Evolutionary conservation across 2,888 invertebrate species (phyloP).

Genomic region (Chrysodeixis includens): DNA sequence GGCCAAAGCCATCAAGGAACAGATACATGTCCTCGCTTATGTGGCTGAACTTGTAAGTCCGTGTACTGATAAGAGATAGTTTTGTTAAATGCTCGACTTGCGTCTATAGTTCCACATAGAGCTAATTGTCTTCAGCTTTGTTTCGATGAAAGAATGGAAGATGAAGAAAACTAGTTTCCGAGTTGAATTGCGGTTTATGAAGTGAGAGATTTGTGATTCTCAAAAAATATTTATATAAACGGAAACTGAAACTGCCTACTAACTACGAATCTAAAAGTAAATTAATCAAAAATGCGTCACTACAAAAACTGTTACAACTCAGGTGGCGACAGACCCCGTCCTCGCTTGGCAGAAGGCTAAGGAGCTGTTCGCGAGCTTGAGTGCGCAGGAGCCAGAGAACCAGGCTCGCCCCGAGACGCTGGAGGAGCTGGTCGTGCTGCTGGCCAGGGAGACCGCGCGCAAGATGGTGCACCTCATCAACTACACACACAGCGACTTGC

Average conservation of each 20-base stretch:
- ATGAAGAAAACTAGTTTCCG: too few relatives aligned
- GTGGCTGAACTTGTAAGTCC: constrained; percentile 93
- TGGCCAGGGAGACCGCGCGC: constrained; percentile 94
- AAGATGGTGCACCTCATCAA: constrained; percentile 94
- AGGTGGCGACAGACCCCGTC: constrained; percentile 94
- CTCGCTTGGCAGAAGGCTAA: constrained; percentile 93
- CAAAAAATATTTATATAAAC: too few relatives aligned
- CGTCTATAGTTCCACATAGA: too few relatives aligned
- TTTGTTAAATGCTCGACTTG: too few relatives aligned
- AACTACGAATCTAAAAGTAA: too few relatives aligned
- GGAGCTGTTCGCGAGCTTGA: constrained; percentile 92
- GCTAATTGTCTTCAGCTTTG: too few relatives aligned
- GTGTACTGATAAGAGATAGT: background rate
- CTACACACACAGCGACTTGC: constrained; percentile 90
- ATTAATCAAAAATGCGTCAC: background rate
- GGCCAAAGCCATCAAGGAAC: constrained; percentile 94
- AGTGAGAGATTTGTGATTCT: too few relatives aligned
- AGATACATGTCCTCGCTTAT: constrained; percentile 93
- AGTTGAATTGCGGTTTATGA: too few relatives aligned
- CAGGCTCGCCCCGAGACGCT: constrained; percentile 94
- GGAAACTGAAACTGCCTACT: too few relatives aligned
- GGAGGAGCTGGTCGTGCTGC: constrained; percentile 93
- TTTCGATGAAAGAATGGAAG: too few relatives aligned
- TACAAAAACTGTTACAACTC: background rate
- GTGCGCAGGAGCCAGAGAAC: constrained; percentile 95